Percentiles rank a stretch among this genome's conserved stretches.
Conservation (phyloP, 2,797 vertebrate genomes). For the Anabacerthia variegaticeps region DNA sequence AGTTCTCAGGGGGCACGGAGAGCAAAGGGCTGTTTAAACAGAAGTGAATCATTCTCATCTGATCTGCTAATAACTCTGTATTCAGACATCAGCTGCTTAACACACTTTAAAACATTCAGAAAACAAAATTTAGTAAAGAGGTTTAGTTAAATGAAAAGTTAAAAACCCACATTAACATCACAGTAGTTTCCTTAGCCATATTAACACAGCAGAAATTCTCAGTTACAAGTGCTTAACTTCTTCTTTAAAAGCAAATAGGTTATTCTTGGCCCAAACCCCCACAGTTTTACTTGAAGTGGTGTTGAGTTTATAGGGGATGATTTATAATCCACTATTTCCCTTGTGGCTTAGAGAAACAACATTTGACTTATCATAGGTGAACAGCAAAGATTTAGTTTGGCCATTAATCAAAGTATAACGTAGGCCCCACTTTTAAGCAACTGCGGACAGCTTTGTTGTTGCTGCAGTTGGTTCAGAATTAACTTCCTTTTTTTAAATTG, state of each 20-base stretch:
- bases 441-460: conserved; percentile 9
- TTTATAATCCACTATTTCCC: conserved; percentile 45
- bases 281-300: conserved; percentile 25
- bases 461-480: not conserved
- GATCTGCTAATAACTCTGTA: conserved; percentile 74
- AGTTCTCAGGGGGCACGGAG: conserved; percentile 64
- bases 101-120: conserved; percentile 41
- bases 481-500: not conserved
- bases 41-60: conserved; percentile 72
- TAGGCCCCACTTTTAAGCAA: conserved; percentile 24
- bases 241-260: conserved; percentile 35
- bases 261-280: not conserved
- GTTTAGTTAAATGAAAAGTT: not conserved
- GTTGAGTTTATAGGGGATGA: conserved; percentile 50
- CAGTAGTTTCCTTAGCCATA: not conserved
- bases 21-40: conserved; percentile 78
- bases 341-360: conserved; percentile 34
- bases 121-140: not conserved
- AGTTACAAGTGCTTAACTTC: not conserved
- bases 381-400: conserved; percentile 52
- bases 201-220: not conserved
- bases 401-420: conserved; percentile 54
- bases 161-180: not conserved
- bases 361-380: conserved; percentile 44
- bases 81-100: conserved; percentile 61